These are phyloP conservation scores for Actinemys pallida DNA, from an alignment of 2,113 vertebrate genomes.

Conservation along the genomic window DNA sequence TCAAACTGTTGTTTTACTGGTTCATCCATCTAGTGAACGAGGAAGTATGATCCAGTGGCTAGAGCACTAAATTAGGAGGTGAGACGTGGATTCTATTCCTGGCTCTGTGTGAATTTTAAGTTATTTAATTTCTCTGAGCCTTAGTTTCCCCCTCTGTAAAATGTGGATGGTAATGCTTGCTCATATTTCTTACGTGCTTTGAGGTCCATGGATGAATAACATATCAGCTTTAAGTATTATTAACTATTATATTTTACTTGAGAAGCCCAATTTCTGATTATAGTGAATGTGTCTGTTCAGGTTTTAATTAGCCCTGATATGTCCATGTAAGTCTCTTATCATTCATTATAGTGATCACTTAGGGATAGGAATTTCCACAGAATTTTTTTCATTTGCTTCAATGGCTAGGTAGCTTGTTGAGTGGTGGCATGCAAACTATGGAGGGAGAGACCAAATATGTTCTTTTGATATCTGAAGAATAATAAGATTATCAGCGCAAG, in stretches of 20 bases:
- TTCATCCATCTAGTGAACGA: background rate
- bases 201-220: background rate
- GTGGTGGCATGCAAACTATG: background rate
- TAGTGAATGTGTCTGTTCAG: background rate
- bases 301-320: rapidly evolving
- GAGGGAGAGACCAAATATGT: background rate
- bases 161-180: background rate
- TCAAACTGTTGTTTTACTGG: conserved; percentile 27
- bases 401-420: rapidly evolving
- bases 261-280: background rate
- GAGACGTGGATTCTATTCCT: conserved; percentile 27
- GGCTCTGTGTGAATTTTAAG: conserved; percentile 40
- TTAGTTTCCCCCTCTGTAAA: background rate
- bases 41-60: background rate
- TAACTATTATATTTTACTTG: background rate
- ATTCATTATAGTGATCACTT: background rate
- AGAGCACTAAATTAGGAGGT: background rate
- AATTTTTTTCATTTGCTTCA: background rate
- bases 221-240: rapidly evolving
- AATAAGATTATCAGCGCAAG: background rate
- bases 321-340: background rate
- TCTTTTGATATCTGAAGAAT: background rate
- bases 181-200: background rate
- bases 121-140: conserved; percentile 3
- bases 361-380: background rate